A percentile compares a stretch with the other conserved stretches of the same genome.
These are phyloP conservation scores for Glossosoma conforme DNA, from an alignment of 1,140 invertebrate genomes.

Conservation along the genomic window DNA sequence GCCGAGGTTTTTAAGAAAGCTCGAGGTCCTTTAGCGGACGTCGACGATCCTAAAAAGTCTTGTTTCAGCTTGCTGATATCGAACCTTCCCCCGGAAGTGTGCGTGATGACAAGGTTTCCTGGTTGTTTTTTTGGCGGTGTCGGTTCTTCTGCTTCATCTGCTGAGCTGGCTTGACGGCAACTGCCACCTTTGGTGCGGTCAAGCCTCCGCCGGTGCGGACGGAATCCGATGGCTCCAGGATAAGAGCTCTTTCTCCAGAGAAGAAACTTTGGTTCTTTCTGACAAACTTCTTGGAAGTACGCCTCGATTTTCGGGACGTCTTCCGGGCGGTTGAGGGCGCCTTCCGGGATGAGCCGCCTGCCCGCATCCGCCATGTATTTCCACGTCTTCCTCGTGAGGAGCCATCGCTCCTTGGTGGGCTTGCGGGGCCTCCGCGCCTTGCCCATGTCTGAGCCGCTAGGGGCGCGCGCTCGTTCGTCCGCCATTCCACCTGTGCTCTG, in stretches of 20 bases:
- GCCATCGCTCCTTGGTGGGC: constrained; percentile 71
- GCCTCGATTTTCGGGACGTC: constrained; percentile 75
- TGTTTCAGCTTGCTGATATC: constrained; percentile 61
- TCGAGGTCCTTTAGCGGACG: constrained; percentile 32
- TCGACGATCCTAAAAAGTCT: constrained; percentile 55
- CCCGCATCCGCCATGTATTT: constrained; percentile 85
- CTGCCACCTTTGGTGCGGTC: constrained; percentile 57
- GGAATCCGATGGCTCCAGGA: constrained; percentile 59
- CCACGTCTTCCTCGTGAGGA: constrained; percentile 83
- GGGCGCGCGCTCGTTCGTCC: constrained; percentile 6
- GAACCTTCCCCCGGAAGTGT: constrained; percentile 56
- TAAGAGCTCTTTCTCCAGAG: constrained; percentile 77
- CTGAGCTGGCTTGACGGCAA: constrained; percentile 57
- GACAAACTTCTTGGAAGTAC: constrained; percentile 78
- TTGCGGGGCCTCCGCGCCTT: constrained; percentile 52
- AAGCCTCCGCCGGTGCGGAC: constrained; percentile 51
- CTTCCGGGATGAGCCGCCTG: constrained; percentile 76
- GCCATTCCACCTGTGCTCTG: constrained; percentile 14
- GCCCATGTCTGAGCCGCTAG: constrained; percentile 40
- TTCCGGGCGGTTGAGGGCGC: constrained; percentile 61
- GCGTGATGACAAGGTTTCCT: constrained; percentile 47
- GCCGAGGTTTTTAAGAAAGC: constrained; percentile 34
- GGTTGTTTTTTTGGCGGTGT: constrained; percentile 37
- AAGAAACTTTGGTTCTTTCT: constrained; percentile 69
- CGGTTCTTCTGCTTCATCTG: constrained; percentile 55